These are phyloP conservation scores for Elysia crispata DNA, from an alignment of 2,888 invertebrate species.

Conservation along the genomic window DNA sequence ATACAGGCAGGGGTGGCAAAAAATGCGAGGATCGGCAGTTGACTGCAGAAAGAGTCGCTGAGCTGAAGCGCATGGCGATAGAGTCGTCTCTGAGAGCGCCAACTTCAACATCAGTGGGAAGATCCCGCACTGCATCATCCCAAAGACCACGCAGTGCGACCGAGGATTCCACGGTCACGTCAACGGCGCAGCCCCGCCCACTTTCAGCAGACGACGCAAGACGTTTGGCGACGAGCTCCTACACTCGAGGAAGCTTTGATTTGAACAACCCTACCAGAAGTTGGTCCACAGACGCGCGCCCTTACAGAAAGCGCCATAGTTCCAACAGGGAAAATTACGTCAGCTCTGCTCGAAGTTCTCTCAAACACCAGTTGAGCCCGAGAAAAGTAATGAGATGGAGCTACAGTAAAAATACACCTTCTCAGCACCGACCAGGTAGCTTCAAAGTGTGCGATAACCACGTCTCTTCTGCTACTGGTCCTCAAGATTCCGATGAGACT, in stretches of 20 bases:
- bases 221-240: neutral
- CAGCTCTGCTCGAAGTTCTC: neutral
- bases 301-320: neutral
- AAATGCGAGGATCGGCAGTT: slow-evolving; percentile 32
- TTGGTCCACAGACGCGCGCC: neutral
- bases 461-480: slow-evolving; percentile 3
- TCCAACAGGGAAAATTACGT: neutral
- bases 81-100: slow-evolving; percentile 44
- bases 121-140: neutral
- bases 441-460: slow-evolving; percentile 21
- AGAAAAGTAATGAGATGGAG: neutral
- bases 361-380: neutral
- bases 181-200: slow-evolving; percentile 41
- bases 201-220: slow-evolving; percentile 49
- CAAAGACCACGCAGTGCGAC: slow-evolving; percentile 33
- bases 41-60: slow-evolving; percentile 44
- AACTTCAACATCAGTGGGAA: neutral
- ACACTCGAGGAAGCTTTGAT: neutral
- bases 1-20: slow-evolving; percentile 2
- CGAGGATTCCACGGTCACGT: slow-evolving; percentile 13
- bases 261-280: neutral
- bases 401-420: neutral
- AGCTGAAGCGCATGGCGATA: slow-evolving; percentile 42
- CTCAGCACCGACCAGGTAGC: neutral
- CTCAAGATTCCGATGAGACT: slow-evolving; percentile 29